Base-by-base conservation (phyloP, 1,140 invertebrate genomes). In the Penaeus vannamei region DNA sequence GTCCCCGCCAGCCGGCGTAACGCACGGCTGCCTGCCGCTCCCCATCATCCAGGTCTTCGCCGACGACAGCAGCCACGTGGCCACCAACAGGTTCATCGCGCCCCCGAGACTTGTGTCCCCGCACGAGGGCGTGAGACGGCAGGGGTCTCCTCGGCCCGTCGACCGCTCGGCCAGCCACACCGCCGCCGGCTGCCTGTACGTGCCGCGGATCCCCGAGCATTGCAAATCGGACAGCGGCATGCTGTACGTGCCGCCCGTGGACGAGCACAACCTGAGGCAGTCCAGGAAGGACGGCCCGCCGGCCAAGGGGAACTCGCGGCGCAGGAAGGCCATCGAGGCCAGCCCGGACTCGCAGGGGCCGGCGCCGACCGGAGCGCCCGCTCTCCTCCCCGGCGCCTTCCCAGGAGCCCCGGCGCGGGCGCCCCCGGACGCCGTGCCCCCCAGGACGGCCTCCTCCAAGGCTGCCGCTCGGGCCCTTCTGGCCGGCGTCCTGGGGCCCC, bases 251-350 rank as follows among this genome's bases (percentile, higher is more conserved):
- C 96, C 96, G 23, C 92, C 96, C 88, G 96, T 96, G 3, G 96
- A 96, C 93, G 95, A 96, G 92, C 93, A 96, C 90, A 95, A 96
- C 92, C 95, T 95, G 69, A 94, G 95, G 91, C 93, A 94, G 59
- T 92, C 92, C 29, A 91, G 93, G 90, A 94, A 93, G 92, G 93
- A 93, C 84, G 93, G 94, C 92, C 92, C 93, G 87, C 82, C 93
- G 93, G 92, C 93, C 14, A 79, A 60, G 23, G 88, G 88, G 23
- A 90, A 90, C 84, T 90, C 88, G 22, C 72, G 79, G 19, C 64
- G 86, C 20, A 79, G 0, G 22, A 29, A n/a, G 26, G n/a, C 72
- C 72, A 86, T 64, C 36, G 36, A 46, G 17, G 20, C 17, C 46
- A n/a, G n/a, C 62, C 36, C 23, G 8, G 60, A 10, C 46, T 12